Conservation (phyloP, 2,797 vertebrate genomes). For the Pseudochirops corinnae region DNA sequence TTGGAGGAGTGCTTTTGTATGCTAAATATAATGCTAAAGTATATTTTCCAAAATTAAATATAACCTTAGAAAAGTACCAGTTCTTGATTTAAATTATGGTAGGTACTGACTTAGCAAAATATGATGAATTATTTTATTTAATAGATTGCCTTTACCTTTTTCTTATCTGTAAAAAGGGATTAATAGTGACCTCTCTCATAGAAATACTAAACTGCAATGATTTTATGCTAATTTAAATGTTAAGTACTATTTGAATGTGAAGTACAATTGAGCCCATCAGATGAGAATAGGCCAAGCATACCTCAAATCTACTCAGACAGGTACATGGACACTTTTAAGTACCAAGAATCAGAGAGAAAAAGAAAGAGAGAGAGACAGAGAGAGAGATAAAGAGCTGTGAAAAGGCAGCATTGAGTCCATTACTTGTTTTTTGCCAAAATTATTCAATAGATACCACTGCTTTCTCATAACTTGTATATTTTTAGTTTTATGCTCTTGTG, state of each 20-base stretch:
- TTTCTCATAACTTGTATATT: constrained; percentile 57
- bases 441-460: constrained; percentile 36
- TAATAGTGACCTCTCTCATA: constrained; percentile 43
- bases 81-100: constrained; percentile 59
- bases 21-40: constrained; percentile 58
- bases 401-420: constrained; percentile 33
- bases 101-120: constrained; percentile 57
- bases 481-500: constrained; percentile 28
- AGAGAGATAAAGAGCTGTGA: neutral
- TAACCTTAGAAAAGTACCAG: constrained; percentile 51
- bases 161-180: constrained; percentile 46
- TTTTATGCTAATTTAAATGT: constrained; percentile 60
- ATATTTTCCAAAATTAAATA: constrained; percentile 55
- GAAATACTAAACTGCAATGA: constrained; percentile 53
- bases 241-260: constrained; percentile 56
- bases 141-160: constrained; percentile 49
- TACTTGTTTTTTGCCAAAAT: constrained; percentile 58
- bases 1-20: constrained; percentile 54
- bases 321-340: constrained; percentile 26
- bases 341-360: constrained; percentile 14
- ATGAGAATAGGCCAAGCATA: constrained; percentile 44
- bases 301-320: constrained; percentile 52
- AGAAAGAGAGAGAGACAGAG: no score
- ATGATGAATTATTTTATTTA: constrained; percentile 37
- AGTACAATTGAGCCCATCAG: constrained; percentile 54